phyloP scores from a whole-genome alignment of 2,888 invertebrate species.

The Coecobrya sp. region DNA sequence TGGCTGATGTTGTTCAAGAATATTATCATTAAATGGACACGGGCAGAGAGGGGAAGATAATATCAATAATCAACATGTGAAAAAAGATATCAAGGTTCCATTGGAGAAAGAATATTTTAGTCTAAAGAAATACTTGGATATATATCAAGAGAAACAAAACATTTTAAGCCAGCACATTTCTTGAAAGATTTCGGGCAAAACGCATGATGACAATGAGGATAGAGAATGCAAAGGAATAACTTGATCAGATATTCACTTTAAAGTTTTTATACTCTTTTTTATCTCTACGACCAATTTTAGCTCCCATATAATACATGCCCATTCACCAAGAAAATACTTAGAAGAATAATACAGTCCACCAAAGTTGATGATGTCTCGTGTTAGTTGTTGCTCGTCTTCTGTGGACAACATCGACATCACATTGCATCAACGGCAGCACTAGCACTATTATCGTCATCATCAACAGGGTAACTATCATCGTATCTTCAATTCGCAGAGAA shows the following conservation, averaged over 20 bases:
- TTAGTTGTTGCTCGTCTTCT: not conserved
- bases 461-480: constrained; percentile 31
- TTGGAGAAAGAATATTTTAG: not conserved
- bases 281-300: constrained; percentile 62
- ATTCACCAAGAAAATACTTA: not conserved
- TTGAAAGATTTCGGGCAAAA: not conserved
- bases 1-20: constrained; percentile 2
- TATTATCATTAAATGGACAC: not conserved
- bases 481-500: constrained; percentile 37
- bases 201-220: not conserved
- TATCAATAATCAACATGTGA: constrained; percentile 22
- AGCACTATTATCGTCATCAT: constrained; percentile 4
- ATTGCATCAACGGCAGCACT: not conserved
- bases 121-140: constrained; percentile 21
- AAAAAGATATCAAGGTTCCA: constrained; percentile 37
- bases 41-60: constrained; percentile 9
- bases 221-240: not conserved
- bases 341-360: not conserved
- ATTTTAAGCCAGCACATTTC: too few relatives aligned
- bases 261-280: constrained; percentile 40
- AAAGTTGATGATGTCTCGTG: not conserved
- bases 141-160: constrained; percentile 34
- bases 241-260: not conserved
- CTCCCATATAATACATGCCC: not conserved
- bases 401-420: constrained; percentile 17